Base-by-base conservation (phyloP, 1,140 invertebrate genomes). In the Drosophila pseudoobscura region DNA sequence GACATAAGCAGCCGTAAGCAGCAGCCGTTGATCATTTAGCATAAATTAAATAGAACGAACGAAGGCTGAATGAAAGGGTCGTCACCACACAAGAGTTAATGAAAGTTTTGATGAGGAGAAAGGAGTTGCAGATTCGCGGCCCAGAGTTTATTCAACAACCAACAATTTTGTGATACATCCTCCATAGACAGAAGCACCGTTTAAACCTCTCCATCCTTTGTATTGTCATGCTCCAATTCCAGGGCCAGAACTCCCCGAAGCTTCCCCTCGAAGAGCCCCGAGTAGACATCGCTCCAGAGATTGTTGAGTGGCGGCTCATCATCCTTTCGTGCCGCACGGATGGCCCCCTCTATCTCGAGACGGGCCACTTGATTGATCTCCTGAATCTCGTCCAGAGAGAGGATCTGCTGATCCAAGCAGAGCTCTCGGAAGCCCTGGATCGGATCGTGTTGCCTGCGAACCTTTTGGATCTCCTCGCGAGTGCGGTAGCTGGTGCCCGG, bases 381-480 rank as follows among this genome's bases (percentile, higher is more conserved):
- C 92, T 94, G 93, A 0, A 95, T 84, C 71, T 94, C 93, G 31
- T 93, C 93, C 0, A 92, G 80, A 0, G 92, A 93, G 0, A 90
- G 93, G 2, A 95, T 89, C 22, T 92, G 92, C 8, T 90, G 72
- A 5, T 84, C 82, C n/a, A 94, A 60, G 13, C 94, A 93, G 89
- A 94, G 93, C 60, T 94, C 92, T 80, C 94, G 96, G 92, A 98
- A 98, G 4, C 94, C 94, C 0, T 95, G 96, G 72, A 99, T 98
- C 2, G 98, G 97, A 93, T 99, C 97, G 53, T 96, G 90, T 24
- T 94, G 96, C 91, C 97, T 95, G 22, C 97, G 92, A 1, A 98
- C 96, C 92, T 97, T 96, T 92, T 98, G 96, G 54, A 98, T 94
- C 92, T 98, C 97, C 75, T 98, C 97, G 41, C 97, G 92, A 0